Conservation (phyloP, 2,113 vertebrate species). For the Megaceryle torquata region DNA sequence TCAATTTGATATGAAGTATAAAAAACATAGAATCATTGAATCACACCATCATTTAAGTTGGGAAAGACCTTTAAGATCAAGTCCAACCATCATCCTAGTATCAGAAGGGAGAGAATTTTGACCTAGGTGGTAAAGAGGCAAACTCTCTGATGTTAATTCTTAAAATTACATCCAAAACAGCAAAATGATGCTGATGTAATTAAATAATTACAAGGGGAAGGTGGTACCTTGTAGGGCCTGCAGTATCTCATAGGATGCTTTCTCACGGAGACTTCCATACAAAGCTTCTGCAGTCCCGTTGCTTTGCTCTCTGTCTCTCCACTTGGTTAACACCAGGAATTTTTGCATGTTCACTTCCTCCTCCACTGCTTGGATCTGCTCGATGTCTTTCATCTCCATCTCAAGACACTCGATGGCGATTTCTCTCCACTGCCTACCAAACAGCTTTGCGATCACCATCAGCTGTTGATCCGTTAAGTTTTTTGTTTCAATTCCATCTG, state of each 20-base stretch:
- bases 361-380: conserved; percentile 70
- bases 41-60: not conserved
- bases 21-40: not conserved
- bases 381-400: conserved; percentile 72
- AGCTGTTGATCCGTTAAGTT: conserved; percentile 74
- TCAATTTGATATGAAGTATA: not conserved
- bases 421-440: conserved; percentile 80
- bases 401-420: conserved; percentile 74
- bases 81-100: not conserved
- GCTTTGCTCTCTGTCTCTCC: conserved; percentile 64
- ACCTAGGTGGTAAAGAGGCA: accelerated
- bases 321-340: conserved; percentile 75
- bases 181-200: not conserved
- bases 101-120: accelerated
- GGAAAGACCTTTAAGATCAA: not conserved
- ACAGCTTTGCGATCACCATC: conserved; percentile 70
- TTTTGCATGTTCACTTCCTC: conserved; percentile 74
- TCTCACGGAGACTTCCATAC: conserved; percentile 31
- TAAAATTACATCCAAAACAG: accelerated
- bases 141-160: not conserved
- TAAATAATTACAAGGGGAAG: accelerated
- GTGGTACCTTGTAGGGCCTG: conserved; percentile 69
- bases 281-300: conserved; percentile 63
- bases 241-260: conserved; percentile 70
- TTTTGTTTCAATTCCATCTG: conserved; percentile 59